Conservation (phyloP, 2,888 invertebrate genomes). For the Leucoptera coffeella region DNA sequence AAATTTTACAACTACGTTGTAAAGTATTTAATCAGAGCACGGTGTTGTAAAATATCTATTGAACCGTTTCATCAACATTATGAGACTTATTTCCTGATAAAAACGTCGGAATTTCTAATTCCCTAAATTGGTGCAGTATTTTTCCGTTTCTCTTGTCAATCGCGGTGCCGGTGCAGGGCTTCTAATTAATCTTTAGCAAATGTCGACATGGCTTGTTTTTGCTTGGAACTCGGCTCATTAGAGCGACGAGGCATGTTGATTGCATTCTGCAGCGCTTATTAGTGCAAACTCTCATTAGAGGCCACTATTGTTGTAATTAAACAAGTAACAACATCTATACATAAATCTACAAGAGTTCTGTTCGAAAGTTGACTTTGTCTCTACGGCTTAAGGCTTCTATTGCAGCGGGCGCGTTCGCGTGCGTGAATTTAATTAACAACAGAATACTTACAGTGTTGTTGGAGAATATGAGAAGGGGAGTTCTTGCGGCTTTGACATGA, state of each 20-base stretch:
- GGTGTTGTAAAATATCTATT: too few species aligned
- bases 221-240: slow-evolving; percentile 49
- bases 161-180: slow-evolving; percentile 15
- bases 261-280: slow-evolving; percentile 52
- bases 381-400: slow-evolving; percentile 13
- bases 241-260: slow-evolving; percentile 49
- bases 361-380: slow-evolving; percentile 19
- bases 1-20: too few species aligned
- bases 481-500: slow-evolving; percentile 42
- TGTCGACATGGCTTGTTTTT: slow-evolving; percentile 44
- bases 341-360: slow-evolving; percentile 7
- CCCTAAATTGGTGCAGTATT: too few species aligned
- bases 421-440: slow-evolving; percentile 49
- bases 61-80: too few species aligned
- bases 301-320: slow-evolving; percentile 53
- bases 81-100: too few species aligned
- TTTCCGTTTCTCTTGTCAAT: too few species aligned
- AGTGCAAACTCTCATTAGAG: slow-evolving; percentile 52
- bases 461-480: slow-evolving; percentile 21
- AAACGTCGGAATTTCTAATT: too few species aligned
- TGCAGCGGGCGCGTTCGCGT: slow-evolving; percentile 17
- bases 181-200: slow-evolving; percentile 49
- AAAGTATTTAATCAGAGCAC: too few species aligned
- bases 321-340: slow-evolving; percentile 30
- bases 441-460: slow-evolving; percentile 30